Conservation (phyloP, 2,797 vertebrate genomes). For the Takifugu ocellatus region DNA sequence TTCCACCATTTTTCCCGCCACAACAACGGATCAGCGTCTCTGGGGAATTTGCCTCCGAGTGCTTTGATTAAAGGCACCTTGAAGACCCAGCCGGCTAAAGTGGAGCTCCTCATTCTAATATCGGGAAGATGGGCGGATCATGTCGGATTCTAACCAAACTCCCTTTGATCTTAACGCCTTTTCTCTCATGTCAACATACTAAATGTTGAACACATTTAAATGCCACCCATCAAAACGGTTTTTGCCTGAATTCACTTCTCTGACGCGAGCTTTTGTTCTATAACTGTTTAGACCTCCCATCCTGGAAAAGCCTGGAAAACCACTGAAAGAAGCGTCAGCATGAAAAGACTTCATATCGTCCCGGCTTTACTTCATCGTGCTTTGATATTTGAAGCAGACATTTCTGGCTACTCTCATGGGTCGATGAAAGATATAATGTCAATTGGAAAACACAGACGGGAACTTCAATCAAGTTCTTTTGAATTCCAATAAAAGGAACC, state of each 20-base stretch:
- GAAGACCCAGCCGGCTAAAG: conserved; percentile 2
- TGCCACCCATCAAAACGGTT: too few species aligned
- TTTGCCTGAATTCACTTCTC: too few species aligned
- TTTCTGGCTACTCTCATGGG: neutral
- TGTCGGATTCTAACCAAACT: too few species aligned
- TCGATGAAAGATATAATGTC: conserved; percentile 7
- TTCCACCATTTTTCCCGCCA: neutral
- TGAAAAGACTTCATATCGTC: neutral
- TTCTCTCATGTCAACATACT: too few species aligned
- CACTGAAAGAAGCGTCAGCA: neutral
- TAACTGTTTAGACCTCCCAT: too few species aligned
- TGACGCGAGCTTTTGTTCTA: too few species aligned
- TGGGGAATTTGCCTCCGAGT: conserved; percentile 20
- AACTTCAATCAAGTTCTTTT: conserved; percentile 29
- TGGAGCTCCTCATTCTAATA: conserved; percentile 7
- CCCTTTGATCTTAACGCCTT: too few species aligned
- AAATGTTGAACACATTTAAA: too few species aligned
- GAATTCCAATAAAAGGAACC: conserved; percentile 32
- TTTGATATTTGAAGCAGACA: neutral
- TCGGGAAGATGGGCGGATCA: too few species aligned
- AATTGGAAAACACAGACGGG: conserved; percentile 26
- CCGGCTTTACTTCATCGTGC: neutral
- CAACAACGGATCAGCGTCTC: neutral
- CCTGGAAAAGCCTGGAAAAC: too few species aligned
- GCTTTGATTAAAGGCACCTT: conserved; percentile 52